Conservation (phyloP, 2,888 invertebrate genomes). For the Tenthredo distinguenda region DNA sequence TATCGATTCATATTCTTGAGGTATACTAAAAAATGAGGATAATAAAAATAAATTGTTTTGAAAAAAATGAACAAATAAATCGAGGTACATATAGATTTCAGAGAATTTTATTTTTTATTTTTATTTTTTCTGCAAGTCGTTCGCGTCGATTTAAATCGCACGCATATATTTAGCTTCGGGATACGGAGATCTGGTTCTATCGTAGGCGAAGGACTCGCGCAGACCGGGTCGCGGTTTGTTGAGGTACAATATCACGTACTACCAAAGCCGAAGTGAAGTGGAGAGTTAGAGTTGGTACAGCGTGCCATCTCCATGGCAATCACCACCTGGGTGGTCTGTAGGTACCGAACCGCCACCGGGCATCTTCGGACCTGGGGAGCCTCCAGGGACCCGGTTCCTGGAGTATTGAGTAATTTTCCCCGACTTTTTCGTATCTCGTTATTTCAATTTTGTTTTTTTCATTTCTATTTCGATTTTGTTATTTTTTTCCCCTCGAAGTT, state of each 20-base stretch:
- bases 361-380: constrained; percentile 55
- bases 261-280: background rate
- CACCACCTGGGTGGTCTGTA: constrained; percentile 74
- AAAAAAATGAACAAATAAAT: no score
- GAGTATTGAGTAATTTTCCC: constrained; percentile 66
- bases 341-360: constrained; percentile 67
- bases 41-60: no score
- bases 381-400: constrained; percentile 57
- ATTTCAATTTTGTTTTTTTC: background rate
- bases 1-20: no score
- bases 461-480: background rate
- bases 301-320: constrained; percentile 69
- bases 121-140: background rate
- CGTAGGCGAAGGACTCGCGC: background rate
- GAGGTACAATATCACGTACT: constrained; percentile 22
- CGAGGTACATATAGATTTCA: no score
- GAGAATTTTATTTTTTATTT: background rate
- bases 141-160: background rate
- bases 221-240: constrained; percentile 33
- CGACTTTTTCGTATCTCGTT: constrained; percentile 39
- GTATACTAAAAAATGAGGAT: no score
- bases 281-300: background rate
- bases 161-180: no score
- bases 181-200: background rate
- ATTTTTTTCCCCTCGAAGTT: background rate